Base-by-base conservation (phyloP, 2,888 invertebrate genomes). In the Orgyia antiqua region DNA sequence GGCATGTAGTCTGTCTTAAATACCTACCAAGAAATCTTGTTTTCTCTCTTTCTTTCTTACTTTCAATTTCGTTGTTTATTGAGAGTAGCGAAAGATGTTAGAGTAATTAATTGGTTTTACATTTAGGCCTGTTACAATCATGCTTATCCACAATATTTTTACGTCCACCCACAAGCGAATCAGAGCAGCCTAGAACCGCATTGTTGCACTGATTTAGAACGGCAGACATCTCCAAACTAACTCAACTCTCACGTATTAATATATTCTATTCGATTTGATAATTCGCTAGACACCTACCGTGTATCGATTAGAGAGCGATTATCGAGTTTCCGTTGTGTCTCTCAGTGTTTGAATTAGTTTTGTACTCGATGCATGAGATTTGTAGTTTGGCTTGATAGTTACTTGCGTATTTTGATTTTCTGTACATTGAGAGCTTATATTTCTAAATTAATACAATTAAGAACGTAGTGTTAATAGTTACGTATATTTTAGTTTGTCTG, bases 181-280 rank as follows among this genome's bases (percentile, higher is more conserved):
- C 80, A 68, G 73, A 79, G 66, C 72, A 71, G 51, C 63, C 76
- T 65, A 64, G 70, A 62, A 58, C 58, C 58, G 76, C 83, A 84
- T 84, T 51, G 54, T 78, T 77, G 74, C 72, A 64, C 68, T 72
- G 78, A 78, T 80, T 80, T 78, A 78, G 76, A 74, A 59, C 77
- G 70, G 72, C 74, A 77, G 78, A 78, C 79, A 80, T 83, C 77
- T 58, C 64, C 57, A 56, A 57, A 56, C 57, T 57, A 57, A 45
- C 46, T 54, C 52, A 26, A 38, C 50, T 76, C 79, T 76, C 82
- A 79, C 79, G 80, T 83, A 83, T 82, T 83, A 84, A 82, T 83
- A 83, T 84, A 83, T 83, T 82, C 78, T 73, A 79, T 78, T 79
- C 76, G 77, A 74, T 75, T 77, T 70, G 64, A 71, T 79, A 76